Evolutionary conservation across 1,140 invertebrate genomes (phyloP), one percentile per base, ranked within the genome.

Genomic region (Goniozus legneri): DNA sequence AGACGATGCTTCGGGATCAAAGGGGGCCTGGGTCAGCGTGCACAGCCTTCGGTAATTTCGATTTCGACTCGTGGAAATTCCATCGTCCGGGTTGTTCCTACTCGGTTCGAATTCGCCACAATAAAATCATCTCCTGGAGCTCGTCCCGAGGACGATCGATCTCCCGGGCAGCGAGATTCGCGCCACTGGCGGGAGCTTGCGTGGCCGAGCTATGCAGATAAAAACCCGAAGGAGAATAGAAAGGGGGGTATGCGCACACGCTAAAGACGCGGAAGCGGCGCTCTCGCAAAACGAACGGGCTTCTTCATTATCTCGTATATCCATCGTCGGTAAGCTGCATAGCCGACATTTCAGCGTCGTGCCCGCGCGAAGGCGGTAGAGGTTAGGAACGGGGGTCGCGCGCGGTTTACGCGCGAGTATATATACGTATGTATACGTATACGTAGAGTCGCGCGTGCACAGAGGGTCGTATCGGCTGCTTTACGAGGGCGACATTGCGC

Each of bases 271-370:
- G 58, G 55, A 62, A 64, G 54, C 59, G 51, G 47, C 48, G 51
- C 39, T 40, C 40, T 18, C 47, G 21, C 19, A 31, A 43, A 46
- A 53, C n/a, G 53, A 56, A 59, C 53, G 51, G 27, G 50, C 41
- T 59, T 69, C 65, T 67, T 67, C 61, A 66, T 69, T 69, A 69
- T 65, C 58, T 70, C 60, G 50, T 52, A 57, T 60, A 64, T 69
- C 61, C 51, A 67, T 69, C 62, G 55, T 52, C 36, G 52, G 58
- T 65, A 67, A 69, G 69, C 65, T 58, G 58, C 60, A 65, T 64
- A 59, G 58, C 45, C 55, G 54, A 59, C 58, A 62, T 65, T 63
- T 64, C 60, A 64, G 47, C 39, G 27, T 46, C 19, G 15, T 43
- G 34, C n/a, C n/a, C n/a, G n/a, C n/a, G n/a, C n/a, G n/a, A n/a